Evolutionary conservation across 2,888 invertebrate genomes (phyloP), one percentile per base, ranked within the genome.

Genomic region (Dynastes grantii): DNA sequence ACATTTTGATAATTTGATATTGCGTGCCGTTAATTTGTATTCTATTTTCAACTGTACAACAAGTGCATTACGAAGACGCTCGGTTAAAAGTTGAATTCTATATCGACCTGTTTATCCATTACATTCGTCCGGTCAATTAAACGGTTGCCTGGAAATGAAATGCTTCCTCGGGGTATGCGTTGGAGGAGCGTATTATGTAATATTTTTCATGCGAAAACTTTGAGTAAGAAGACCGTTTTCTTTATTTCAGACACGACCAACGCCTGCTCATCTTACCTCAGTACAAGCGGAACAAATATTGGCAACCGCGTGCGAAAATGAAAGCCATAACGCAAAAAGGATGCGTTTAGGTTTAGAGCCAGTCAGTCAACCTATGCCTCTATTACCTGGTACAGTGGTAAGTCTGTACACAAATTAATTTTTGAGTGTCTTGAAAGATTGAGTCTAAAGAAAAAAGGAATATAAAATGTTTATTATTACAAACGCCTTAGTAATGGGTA

Each of bases 301-400:
- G 87, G 97, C 98, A 82, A 95, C 96, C 87, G 98, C 98, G 81
- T 98, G 98, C 90, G 98, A 98, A 90, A 98, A 98, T 89, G 98
- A 98, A 91, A 97, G 97, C 90, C 95, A 97, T 90, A 98, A 98
- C 90, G 98, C 98, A 80, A 98, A 98, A 90, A 93, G 98, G 87
- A 98, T 98, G 98, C 93, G 98, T 83, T 92, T 98, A 87, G 98
- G 98, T 71, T 91, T 98, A 84, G 98, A 98, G 88, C 98, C 98
- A 64, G 96, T 97, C 85, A 95, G 96, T 87, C 97, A 97, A 90
- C 96, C 96, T 75, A 94, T 96, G 93, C 96, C 95, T 82, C 91
- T 94, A 81, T 91, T 94, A 85, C 93, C 94, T 80, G 93, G 93
- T 81, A 91, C 92, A 70, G 90, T 91, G 86, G 91, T 92, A 88